These are phyloP conservation scores for Phortica variegata DNA, from an alignment of 1,140 invertebrate species.

Conservation along the genomic window DNA sequence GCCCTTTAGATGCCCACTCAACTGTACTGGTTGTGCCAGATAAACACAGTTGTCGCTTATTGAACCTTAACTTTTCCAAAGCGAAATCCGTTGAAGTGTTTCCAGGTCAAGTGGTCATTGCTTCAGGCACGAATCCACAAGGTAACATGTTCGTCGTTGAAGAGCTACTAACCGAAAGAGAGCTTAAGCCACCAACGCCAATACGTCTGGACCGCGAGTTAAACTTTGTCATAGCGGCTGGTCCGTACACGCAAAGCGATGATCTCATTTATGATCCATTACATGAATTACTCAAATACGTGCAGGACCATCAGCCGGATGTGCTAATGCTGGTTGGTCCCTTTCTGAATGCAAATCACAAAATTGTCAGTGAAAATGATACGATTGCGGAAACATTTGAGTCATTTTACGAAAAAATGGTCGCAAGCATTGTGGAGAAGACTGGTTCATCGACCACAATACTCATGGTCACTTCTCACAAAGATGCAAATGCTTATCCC, in stretches of 20 bases:
- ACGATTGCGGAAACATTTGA: conserved; percentile 66
- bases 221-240: conserved; percentile 74
- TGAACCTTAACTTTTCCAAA: conserved; percentile 64
- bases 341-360: conserved; percentile 74
- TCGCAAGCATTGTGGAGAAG: conserved; percentile 65
- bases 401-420: conserved; percentile 69
- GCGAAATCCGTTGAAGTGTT: conserved; percentile 75
- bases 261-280: conserved; percentile 79
- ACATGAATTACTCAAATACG: conserved; percentile 71
- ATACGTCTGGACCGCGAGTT: conserved; percentile 60
- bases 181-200: conserved; percentile 27
- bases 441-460: conserved; percentile 48
- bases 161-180: conserved; percentile 63
- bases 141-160: conserved; percentile 70
- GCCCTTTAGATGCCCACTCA: conserved; percentile 68
- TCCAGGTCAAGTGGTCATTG: conserved; percentile 80
- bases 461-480: conserved; percentile 69
- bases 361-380: conserved; percentile 62
- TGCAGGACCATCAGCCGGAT: conserved; percentile 72
- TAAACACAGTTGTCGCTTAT: conserved; percentile 53
- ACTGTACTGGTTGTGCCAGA: conserved; percentile 71
- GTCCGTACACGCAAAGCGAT: conserved; percentile 78
- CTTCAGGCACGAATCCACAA: conserved; percentile 70
- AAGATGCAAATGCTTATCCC: conserved; percentile 74
- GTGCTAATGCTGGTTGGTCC: conserved; percentile 80